Percentiles rank a stretch among this genome's conserved stretches.
Conservation (phyloP, 2,888 invertebrate species). For the Polymixis flavicincta region DNA sequence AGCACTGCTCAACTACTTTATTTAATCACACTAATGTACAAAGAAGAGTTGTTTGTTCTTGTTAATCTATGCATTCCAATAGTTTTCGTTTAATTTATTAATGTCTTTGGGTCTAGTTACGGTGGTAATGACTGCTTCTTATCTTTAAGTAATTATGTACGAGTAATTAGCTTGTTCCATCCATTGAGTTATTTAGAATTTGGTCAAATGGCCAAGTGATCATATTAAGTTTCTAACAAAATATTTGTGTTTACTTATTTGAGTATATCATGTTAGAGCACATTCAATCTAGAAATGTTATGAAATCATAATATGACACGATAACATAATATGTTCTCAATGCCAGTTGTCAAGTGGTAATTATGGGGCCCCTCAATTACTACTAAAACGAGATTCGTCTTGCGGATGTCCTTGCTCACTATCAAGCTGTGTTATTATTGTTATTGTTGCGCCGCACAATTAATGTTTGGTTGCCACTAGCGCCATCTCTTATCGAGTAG, state of each 20-base stretch:
- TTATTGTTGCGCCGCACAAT: background rate
- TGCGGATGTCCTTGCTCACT: background rate
- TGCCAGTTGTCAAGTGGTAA: background rate
- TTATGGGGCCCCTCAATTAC: slow-evolving; percentile 20
- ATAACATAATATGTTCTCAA: slow-evolving; percentile 2
- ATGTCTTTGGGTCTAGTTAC: background rate
- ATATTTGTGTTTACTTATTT: background rate
- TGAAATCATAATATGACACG: no score
- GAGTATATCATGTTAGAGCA: background rate
- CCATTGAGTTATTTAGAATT: no score
- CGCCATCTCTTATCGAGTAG: no score
- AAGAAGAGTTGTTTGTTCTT: slow-evolving; percentile 11
- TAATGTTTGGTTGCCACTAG: no score
- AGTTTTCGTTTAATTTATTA: slow-evolving; percentile 13
- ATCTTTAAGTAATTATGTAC: no score
- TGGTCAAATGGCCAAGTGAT: background rate
- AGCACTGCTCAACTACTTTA: background rate
- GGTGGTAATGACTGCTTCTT: background rate
- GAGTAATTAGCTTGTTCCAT: background rate
- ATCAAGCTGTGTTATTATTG: background rate
- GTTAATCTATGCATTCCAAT: background rate
- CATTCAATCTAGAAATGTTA: background rate
- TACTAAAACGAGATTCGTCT: background rate
- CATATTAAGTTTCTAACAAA: background rate
- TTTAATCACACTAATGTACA: slow-evolving; percentile 7